Conservation (phyloP, 1,140 invertebrate species). For the Agrypnia vestita region DNA sequence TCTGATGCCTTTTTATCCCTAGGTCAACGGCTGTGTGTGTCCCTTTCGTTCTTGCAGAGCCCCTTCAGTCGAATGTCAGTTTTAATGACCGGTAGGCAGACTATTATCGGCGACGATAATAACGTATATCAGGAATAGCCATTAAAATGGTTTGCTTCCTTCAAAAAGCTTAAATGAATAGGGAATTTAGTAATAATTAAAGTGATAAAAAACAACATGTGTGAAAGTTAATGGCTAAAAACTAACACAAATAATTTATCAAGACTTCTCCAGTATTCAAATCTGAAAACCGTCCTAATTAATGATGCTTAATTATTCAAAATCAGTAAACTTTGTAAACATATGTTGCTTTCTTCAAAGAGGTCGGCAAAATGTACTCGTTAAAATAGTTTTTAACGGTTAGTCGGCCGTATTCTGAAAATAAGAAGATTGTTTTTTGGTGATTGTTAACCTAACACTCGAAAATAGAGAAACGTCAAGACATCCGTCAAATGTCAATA, state of each 20-base stretch:
- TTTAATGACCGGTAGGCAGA: constrained; percentile 31
- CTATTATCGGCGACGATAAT: constrained; percentile 28
- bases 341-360: no score
- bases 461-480: no score
- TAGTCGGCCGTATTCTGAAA: no score
- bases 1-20: not conserved
- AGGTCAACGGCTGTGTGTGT: not conserved
- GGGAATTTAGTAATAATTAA: constrained; percentile 35
- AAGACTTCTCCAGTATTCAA: no score
- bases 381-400: no score
- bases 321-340: no score
- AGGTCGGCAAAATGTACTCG: no score
- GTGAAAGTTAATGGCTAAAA: constrained; percentile 21
- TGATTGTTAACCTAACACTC: no score
- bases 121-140: constrained; percentile 38
- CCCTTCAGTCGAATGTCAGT: constrained; percentile 29
- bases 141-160: constrained; percentile 36
- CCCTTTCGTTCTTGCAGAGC: not conserved
- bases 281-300: no score
- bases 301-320: no score
- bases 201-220: constrained; percentile 25
- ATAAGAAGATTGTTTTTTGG: no score
- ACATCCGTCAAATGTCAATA: no score
- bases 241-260: not conserved
- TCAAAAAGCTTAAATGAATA: constrained; percentile 11